phyloP scores from a whole-genome alignment of 2,888 invertebrate genomes.

The Dryocosmus kuriphilus region DNA sequence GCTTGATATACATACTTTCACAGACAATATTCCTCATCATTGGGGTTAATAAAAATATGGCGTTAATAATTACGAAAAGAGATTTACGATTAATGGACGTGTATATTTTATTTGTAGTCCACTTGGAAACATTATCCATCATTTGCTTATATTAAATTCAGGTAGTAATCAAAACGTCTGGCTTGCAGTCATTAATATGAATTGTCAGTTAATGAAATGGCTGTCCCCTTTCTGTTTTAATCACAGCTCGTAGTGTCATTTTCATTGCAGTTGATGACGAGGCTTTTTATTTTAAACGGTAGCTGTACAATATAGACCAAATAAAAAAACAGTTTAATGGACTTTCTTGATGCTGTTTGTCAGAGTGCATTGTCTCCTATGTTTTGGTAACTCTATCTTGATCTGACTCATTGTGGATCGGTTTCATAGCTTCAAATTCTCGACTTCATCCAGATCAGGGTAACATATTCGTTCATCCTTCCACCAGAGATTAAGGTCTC shows the following conservation, averaged over 20 bases:
- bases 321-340: background rate
- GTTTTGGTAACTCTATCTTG: background rate
- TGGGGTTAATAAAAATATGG: conserved; percentile 10
- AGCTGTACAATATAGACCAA: background rate
- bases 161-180: conserved; percentile 1
- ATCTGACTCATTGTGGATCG: background rate
- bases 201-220: conserved; percentile 12
- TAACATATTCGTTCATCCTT: conserved; percentile 5
- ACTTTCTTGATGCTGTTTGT: background rate
- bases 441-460: background rate
- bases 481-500: conserved; percentile 19
- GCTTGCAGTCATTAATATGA: conserved; percentile 2
- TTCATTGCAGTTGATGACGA: conserved; percentile 1
- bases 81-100: conserved; percentile 13
- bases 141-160: conserved; percentile 3
- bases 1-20: conserved; percentile 5
- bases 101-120: background rate
- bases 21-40: background rate
- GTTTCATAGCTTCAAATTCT: conserved; percentile 8
- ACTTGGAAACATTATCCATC: background rate
- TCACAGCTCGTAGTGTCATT: background rate
- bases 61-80: background rate
- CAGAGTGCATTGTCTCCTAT: background rate
- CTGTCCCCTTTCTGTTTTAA: conserved; percentile 9
- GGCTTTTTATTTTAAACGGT: background rate